phyloP scores from a whole-genome alignment of 2,113 vertebrate genomes.

The Puma concolor region DNA sequence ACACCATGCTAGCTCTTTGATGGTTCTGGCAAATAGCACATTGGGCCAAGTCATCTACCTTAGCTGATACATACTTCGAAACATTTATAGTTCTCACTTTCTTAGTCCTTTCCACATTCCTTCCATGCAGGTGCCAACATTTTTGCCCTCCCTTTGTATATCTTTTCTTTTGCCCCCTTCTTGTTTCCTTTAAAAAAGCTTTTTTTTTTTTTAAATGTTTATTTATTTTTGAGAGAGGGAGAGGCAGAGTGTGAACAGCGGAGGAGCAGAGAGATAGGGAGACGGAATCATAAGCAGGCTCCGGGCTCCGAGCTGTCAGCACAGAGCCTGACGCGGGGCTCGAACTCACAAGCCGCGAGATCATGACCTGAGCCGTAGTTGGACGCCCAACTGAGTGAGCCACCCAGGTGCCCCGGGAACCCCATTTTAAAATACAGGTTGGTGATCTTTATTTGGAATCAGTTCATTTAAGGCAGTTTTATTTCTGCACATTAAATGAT shows the following conservation, averaged over 20 bases:
- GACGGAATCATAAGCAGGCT: too few species aligned
- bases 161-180: not conserved
- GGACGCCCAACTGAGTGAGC: too few species aligned
- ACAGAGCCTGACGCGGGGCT: too few species aligned
- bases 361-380: too few species aligned
- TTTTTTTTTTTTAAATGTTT: too few species aligned
- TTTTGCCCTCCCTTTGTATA: not conserved
- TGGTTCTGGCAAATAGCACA: not conserved
- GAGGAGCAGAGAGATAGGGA: too few species aligned
- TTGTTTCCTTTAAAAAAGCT: not conserved
- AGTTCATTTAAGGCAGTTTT: not conserved
- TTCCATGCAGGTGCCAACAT: not conserved
- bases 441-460: not conserved
- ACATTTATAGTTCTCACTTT: not conserved
- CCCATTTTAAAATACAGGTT: not conserved
- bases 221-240: too few species aligned
- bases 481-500: not conserved
- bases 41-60: not conserved
- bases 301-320: too few species aligned
- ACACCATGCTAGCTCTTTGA: not conserved
- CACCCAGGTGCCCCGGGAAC: not conserved
- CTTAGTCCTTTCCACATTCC: not conserved
- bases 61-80: not conserved
- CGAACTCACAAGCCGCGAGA: too few species aligned
- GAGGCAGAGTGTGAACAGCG: too few species aligned